Evolutionary conservation across 2,888 invertebrate genomes (phyloP).

Genomic region (Chloromyia formosa): DNA sequence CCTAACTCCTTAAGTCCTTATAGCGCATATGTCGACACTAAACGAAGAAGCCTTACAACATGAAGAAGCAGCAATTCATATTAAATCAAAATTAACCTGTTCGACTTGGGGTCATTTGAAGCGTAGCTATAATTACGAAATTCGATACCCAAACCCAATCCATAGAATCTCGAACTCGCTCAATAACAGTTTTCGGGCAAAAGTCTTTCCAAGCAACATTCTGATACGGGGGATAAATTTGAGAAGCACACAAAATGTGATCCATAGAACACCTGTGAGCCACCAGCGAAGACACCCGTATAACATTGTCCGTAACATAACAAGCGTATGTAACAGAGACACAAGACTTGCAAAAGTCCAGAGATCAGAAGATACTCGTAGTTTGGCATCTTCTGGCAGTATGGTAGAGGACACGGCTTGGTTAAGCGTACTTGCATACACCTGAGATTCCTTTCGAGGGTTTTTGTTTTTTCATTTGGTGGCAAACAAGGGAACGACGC

Average conservation of each 20-base stretch:
- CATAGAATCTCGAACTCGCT: not conserved
- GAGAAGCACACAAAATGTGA: slow-evolving; percentile 43
- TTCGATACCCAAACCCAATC: not conserved
- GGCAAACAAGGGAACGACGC: slow-evolving; percentile 18
- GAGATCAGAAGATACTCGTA: too few relatives aligned
- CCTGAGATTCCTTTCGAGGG: slow-evolving; percentile 24
- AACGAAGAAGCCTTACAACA: slow-evolving; percentile 28
- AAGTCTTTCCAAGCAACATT: not conserved
- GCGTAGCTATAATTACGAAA: slow-evolving; percentile 24
- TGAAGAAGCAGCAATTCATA: slow-evolving; percentile 27
- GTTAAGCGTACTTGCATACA: slow-evolving; percentile 5
- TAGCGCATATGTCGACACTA: slow-evolving; percentile 20
- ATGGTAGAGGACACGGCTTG: too few relatives aligned
- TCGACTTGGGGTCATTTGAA: slow-evolving; percentile 22
- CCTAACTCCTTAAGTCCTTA: not conserved
- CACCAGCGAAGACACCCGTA: slow-evolving; percentile 23
- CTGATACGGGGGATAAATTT: slow-evolving; percentile 28
- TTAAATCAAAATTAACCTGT: slow-evolving; percentile 39
- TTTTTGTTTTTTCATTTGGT: not conserved
- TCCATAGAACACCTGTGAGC: slow-evolving; percentile 47
- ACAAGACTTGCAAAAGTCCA: not conserved
- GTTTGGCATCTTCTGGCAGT: too few relatives aligned
- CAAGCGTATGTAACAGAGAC: not conserved
- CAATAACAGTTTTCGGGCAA: slow-evolving; percentile 22
- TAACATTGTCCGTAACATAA: not conserved